These are phyloP conservation scores for Aphis gossypii DNA, from an alignment of 1,140 invertebrate species.

Conservation along the genomic window DNA sequence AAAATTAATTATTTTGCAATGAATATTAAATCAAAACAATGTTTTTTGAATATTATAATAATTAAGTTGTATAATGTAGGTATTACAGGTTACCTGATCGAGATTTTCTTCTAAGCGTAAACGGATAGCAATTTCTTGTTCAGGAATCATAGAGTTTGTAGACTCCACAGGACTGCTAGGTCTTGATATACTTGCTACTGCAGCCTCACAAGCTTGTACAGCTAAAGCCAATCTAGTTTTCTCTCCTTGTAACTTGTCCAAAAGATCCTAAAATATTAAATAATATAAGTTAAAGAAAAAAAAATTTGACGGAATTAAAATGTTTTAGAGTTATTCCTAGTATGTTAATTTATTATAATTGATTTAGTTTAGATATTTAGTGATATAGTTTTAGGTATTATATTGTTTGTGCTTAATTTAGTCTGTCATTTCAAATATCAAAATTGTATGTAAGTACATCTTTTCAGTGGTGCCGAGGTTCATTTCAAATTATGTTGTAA, in stretches of 20 bases:
- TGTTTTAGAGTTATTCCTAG: background rate
- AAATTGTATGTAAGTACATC: background rate
- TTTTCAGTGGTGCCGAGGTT: too few relatives aligned
- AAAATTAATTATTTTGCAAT: background rate
- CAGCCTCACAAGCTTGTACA: conserved; percentile 89
- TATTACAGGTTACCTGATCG: conserved; percentile 78
- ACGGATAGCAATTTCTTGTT: conserved; percentile 82
- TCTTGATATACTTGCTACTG: conserved; percentile 87
- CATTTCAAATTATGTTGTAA: too few relatives aligned
- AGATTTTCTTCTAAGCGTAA: conserved; percentile 86
- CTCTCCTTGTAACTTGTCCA: conserved; percentile 85
- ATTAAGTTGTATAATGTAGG: background rate
- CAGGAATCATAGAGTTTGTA: conserved; percentile 80
- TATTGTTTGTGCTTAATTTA: background rate
- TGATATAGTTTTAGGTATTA: background rate
- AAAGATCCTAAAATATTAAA: conserved; percentile 69
- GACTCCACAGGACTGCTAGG: conserved; percentile 86
- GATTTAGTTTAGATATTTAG: background rate
- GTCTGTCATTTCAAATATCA: too few relatives aligned
- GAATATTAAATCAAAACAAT: background rate
- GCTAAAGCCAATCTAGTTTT: conserved; percentile 85
- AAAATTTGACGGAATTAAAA: background rate
- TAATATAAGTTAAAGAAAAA: conserved; percentile 29
- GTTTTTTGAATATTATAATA: background rate
- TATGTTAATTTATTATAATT: background rate